These are phyloP conservation scores for Onychostruthus taczanowskii DNA, from an alignment of 2,113 vertebrate genomes.

Conservation along the genomic window DNA sequence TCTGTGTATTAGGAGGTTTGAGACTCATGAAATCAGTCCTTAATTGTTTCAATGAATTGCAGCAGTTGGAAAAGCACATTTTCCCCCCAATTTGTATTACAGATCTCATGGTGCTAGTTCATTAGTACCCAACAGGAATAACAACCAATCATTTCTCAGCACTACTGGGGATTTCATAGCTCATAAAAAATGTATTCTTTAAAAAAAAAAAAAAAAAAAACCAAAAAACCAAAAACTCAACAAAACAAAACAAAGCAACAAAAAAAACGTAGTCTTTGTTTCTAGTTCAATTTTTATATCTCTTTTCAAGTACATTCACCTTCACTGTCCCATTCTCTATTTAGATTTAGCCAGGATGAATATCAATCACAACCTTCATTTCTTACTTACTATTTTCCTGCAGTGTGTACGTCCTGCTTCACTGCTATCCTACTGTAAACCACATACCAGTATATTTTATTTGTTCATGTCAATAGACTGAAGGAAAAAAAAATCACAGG, in stretches of 20 bases:
- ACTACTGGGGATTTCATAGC: background rate
- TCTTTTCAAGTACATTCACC: background rate
- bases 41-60: background rate
- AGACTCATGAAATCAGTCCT: background rate
- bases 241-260: background rate
- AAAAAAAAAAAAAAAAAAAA: background rate
- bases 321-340: background rate
- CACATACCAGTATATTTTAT: background rate
- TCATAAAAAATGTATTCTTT: background rate
- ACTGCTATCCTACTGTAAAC: background rate
- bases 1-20: background rate
- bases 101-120: background rate
- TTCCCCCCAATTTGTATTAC: background rate
- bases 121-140: background rate
- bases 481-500: background rate
- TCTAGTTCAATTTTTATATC: background rate
- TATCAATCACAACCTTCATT: constrained; percentile 28
- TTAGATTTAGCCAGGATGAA: background rate
- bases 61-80: background rate
- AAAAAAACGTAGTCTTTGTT: background rate
- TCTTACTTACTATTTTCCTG: background rate
- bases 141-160: background rate
- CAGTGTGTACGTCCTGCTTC: background rate
- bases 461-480: background rate
- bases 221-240: background rate